Evolutionary conservation across 2,888 invertebrate species (phyloP), one percentile per base, ranked within the genome.

Genomic region (Drosophila leonis): DNA sequence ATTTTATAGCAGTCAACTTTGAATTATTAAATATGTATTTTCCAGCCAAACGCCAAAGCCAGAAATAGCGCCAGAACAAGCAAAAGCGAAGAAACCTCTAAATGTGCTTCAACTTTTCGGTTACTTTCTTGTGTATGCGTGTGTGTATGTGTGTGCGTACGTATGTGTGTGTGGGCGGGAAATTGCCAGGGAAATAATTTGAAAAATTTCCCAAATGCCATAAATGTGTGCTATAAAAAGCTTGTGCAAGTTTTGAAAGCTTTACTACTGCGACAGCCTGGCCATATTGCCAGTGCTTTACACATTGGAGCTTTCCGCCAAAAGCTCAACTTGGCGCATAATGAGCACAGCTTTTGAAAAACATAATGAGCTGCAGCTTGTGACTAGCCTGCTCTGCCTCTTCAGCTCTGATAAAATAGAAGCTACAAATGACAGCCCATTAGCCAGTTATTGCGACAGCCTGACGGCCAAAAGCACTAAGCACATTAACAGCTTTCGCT

Each of bases 21-120:
- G 90, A 85, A 89, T 85, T 85, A 85, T 89, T 85, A 84, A 85
- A 85, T 85, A 89, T 80, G 88, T 89, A 87, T 82, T 84, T 83
- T 61, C 51, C 54, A 61, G 64, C 62, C 65, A 33, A 67, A 52
- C 71, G 88, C 68, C 88, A 82, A 62, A 74, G 70, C 67, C 83
- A 83, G 83, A 80, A 77, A 64, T 76, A 44, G 46, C 46, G 65
- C 8, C 62, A 35, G 35, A 41, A 51, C 24, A 48, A 44, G 13
- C 12, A 46, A 27, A 10, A 13, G 3, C 35, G 18, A n/a, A 33
- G 57, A 54, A 48, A 41, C 37, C 42, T 41, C 54, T 49, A 51
- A 78, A 74, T 56, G 44, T 59, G 51, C 64, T 65, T 79, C 70
- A 71, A 51, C 57, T 64, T 64, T 60, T 49, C 65, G 24, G 60